Base-by-base conservation (phyloP, 2,888 invertebrate genomes). In the Leucophenga maculata region DNA sequence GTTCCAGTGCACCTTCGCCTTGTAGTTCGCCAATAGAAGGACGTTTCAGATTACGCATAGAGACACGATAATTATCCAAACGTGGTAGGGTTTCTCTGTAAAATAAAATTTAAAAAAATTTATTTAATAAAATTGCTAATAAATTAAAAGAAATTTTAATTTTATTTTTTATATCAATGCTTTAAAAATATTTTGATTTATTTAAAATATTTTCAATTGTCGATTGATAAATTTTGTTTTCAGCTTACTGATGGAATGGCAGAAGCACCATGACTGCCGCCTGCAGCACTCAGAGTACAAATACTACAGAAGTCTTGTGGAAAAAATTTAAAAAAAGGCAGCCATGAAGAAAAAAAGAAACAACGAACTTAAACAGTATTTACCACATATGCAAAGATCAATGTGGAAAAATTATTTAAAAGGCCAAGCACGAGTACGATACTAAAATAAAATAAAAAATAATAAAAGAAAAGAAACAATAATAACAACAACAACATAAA, bases 1-100 rank as follows among this genome's bases (percentile, higher is more conserved):
- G 83, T 70, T 87, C 86, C 39, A 80, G 75, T 8, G 80, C 75
- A 20, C 85, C 79, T 73, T 92, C 92, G 22, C 94, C 94, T 82
- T 96, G 95, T 57, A 96, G 89, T 83, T 95, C 95, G 20, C 95
- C 95, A 69, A 96, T 90, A 26, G 95, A 95, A 1, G 96, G 96
- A 74, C 96, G 91, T 86, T 95, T 95, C 66, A 92, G 88, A 0
- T 94, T 93, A 76, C 94, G 90, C 81, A 93, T 92, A 0, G 94
- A 93, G 86, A 93, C 93, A 83, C 94, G 91, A 85, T 96, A 96
- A 86, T 95, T 94, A 85, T 95, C 95, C 88, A 94, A 90, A 69
- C 95, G 90, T 0, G 96, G 96, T 48, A 96, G 86, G 1, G 94
- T 93, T 87, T 96, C 96, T 78, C 93, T 91, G 78, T 6, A 86